These are phyloP conservation scores for Diprion similis DNA, from an alignment of 1,140 invertebrate species.

Conservation along the genomic window DNA sequence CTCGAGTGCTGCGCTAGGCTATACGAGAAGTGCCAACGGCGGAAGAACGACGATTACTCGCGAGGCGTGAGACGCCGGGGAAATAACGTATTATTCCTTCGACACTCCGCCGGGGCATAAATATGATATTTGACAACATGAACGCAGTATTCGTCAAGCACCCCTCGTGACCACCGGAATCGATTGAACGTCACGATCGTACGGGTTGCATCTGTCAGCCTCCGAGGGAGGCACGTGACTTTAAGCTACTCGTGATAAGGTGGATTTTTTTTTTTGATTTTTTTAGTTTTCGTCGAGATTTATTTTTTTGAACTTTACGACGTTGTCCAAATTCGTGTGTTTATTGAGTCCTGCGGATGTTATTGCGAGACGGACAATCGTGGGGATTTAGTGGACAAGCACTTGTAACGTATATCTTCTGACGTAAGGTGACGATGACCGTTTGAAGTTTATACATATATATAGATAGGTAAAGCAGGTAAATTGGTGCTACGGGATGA, in stretches of 20 bases:
- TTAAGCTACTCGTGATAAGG: not conserved
- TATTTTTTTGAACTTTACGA: no score
- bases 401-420: no score
- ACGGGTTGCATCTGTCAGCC: not conserved
- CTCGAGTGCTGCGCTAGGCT: not conserved
- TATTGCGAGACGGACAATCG: no score
- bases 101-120: not conserved
- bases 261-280: no score
- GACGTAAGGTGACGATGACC: no score
- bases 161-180: not conserved
- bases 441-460: no score
- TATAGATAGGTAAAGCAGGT: no score
- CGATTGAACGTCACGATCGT: not conserved
- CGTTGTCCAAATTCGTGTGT: no score
- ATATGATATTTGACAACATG: slow-evolving; percentile 16
- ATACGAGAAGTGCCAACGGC: not conserved
- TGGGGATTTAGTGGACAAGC: no score
- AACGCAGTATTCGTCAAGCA: slow-evolving; percentile 1
- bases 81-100: not conserved
- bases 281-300: no score
- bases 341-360: no score
- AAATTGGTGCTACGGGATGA: no score
- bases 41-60: not conserved
- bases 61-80: not conserved
- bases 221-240: not conserved